Conservation (phyloP, 1,140 invertebrate species). For the Glossosoma conforme region DNA sequence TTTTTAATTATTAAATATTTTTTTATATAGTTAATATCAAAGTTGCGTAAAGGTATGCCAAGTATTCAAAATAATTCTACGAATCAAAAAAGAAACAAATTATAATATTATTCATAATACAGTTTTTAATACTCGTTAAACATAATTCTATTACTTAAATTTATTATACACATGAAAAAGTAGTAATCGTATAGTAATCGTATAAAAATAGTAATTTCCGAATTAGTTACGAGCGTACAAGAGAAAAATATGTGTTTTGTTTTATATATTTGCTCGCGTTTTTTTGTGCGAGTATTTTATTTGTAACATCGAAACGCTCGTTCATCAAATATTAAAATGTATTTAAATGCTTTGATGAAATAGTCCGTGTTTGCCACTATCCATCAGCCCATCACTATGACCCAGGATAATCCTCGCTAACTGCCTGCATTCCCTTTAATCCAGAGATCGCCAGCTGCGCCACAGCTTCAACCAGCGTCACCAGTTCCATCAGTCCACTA, state of each 20-base stretch:
- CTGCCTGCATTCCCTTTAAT: conserved; percentile 18
- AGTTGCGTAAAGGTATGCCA: too few relatives aligned
- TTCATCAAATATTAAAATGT: too few relatives aligned
- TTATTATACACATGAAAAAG: too few relatives aligned
- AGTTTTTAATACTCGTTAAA: too few relatives aligned
- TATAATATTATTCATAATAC: too few relatives aligned
- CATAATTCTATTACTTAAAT: too few relatives aligned
- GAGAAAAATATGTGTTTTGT: not conserved
- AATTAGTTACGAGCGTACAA: too few relatives aligned
- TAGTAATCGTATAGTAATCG: not conserved
- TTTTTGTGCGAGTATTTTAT: not conserved
- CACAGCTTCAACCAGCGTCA: conserved; percentile 9
- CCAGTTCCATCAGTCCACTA: not conserved
- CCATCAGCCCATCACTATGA: not conserved
- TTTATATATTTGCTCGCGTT: not conserved
- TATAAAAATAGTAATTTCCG: not conserved
- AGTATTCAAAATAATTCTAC: too few relatives aligned
- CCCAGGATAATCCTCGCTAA: conserved; percentile 14
- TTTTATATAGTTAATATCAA: too few relatives aligned
- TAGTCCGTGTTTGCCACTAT: not conserved
- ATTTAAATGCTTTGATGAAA: not conserved
- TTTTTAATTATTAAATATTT: too few relatives aligned
- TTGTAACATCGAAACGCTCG: too few relatives aligned
- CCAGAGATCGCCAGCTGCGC: conserved; percentile 18
- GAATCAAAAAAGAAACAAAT: too few relatives aligned